phyloP scores from a whole-genome alignment of 2,888 invertebrate species.

The Plebejus anna region DNA sequence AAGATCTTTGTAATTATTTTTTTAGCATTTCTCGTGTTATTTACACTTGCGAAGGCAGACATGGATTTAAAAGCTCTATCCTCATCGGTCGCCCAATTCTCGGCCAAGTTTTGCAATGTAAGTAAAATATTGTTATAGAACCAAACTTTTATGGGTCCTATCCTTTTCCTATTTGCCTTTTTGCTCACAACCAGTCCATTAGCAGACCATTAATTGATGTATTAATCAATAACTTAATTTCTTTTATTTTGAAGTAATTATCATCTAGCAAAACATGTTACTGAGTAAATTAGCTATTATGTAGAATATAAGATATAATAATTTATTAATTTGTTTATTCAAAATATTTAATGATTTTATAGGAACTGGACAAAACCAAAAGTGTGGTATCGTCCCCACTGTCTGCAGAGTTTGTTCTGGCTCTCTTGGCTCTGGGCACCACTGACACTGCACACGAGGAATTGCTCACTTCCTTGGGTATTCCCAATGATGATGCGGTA shows the following conservation, averaged over 20 bases:
- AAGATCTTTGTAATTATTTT: slow-evolving; percentile 26
- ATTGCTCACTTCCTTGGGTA: slow-evolving; percentile 54
- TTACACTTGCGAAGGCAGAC: slow-evolving; percentile 37
- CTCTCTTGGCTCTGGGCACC: slow-evolving; percentile 64
- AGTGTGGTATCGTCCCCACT: slow-evolving; percentile 74
- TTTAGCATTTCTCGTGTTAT: slow-evolving; percentile 33
- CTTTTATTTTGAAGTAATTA: not conserved
- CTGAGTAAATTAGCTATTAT: no score
- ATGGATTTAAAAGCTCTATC: slow-evolving; percentile 64
- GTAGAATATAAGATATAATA: not conserved
- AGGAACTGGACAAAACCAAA: slow-evolving; percentile 63
- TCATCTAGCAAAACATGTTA: not conserved
- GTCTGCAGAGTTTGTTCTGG: slow-evolving; percentile 70
- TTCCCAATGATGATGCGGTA: slow-evolving; percentile 60
- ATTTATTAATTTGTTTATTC: not conserved
- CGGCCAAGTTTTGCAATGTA: slow-evolving; percentile 75
- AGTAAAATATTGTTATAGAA: slow-evolving; percentile 42
- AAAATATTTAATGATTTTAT: slow-evolving; percentile 34
- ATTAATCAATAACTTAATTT: not conserved
- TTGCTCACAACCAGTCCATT: not conserved
- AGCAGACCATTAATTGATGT: not conserved
- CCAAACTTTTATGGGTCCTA: not conserved
- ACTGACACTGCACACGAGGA: slow-evolving; percentile 59
- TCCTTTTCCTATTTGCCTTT: not conserved
- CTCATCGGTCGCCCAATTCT: slow-evolving; percentile 61